Conservation (phyloP, 53 echinoderm and acorn worm genomes). For the Mesocentrotus franciscanus region DNA sequence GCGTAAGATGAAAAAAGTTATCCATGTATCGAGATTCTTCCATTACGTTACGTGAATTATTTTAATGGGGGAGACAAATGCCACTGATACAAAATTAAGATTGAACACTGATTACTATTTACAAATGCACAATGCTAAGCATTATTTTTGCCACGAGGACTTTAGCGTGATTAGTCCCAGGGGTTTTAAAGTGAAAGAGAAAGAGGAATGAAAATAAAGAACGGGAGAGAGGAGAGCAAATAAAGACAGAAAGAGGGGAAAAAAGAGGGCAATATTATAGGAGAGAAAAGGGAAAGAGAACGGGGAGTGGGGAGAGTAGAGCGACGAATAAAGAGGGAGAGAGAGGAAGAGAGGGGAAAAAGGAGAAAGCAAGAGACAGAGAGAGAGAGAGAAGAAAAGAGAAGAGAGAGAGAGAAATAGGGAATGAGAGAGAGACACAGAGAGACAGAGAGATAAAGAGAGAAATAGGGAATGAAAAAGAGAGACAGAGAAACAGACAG, state of each 20-base stretch:
- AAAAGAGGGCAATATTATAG: too few species aligned
- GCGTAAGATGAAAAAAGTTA: too few species aligned
- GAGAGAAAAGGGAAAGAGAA: neutral
- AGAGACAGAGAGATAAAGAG: neutral
- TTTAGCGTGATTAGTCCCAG: too few species aligned
- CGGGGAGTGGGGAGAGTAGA: too few species aligned
- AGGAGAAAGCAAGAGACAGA: neutral
- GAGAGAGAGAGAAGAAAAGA: neutral
- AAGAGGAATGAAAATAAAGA: neutral
- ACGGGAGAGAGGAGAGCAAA: neutral
- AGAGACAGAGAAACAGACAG: neutral
- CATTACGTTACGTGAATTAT: too few species aligned
- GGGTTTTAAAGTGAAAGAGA: too few species aligned
- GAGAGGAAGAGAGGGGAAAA: neutral
- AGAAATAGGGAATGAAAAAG: neutral
- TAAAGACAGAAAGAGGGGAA: neutral
- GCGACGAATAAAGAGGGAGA: neutral
- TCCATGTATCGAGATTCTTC: too few species aligned
- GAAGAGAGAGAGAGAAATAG: neutral
- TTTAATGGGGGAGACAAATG: too few species aligned
- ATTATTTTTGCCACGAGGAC: too few species aligned
- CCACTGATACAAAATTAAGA: too few species aligned
- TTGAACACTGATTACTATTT: too few species aligned
- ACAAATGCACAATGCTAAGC: too few species aligned
- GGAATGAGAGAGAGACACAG: neutral